Percentiles rank a stretch among this genome's conserved stretches.
phyloP scores from a whole-genome alignment of 2,113 vertebrate species.

The Oryzias woworae region DNA sequence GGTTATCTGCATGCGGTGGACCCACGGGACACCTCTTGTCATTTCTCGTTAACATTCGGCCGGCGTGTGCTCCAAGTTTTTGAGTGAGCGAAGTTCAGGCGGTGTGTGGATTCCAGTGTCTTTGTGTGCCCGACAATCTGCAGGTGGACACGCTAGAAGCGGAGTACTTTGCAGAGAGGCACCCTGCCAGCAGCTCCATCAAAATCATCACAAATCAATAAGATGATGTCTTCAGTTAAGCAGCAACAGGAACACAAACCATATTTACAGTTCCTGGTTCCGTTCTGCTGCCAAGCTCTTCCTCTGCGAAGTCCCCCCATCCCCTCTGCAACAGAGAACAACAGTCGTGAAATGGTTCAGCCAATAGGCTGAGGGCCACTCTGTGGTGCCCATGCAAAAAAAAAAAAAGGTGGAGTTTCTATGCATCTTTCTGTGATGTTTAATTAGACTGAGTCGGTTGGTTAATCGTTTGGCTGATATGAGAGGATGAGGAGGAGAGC shows the following conservation, averaged over 20 bases:
- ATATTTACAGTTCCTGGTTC: too few relatives aligned
- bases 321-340: not conserved
- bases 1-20: slow-evolving; percentile 24
- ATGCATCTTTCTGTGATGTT: slow-evolving; percentile 30
- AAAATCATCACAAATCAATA: not conserved
- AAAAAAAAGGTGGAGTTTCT: slow-evolving; percentile 17
- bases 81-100: too few relatives aligned
- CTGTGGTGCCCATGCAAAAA: not conserved
- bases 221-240: not conserved
- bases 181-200: not conserved
- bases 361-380: slow-evolving; percentile 1
- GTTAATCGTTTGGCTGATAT: slow-evolving; percentile 68
- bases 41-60: slow-evolving; percentile 15
- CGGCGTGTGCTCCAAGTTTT: not conserved
- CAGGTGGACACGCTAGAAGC: not conserved
- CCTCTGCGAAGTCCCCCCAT: too few relatives aligned
- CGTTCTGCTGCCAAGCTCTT: too few relatives aligned
- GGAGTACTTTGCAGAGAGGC: too few relatives aligned
- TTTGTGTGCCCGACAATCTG: not conserved
- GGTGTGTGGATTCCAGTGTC: not conserved
- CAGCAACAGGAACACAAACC: too few relatives aligned
- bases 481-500: slow-evolving; percentile 13
- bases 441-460: slow-evolving; percentile 59
- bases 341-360: not conserved
- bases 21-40: slow-evolving; percentile 25